Base-by-base conservation (phyloP, 2,113 vertebrate genomes). In the Bubalus kerabau region DNA sequence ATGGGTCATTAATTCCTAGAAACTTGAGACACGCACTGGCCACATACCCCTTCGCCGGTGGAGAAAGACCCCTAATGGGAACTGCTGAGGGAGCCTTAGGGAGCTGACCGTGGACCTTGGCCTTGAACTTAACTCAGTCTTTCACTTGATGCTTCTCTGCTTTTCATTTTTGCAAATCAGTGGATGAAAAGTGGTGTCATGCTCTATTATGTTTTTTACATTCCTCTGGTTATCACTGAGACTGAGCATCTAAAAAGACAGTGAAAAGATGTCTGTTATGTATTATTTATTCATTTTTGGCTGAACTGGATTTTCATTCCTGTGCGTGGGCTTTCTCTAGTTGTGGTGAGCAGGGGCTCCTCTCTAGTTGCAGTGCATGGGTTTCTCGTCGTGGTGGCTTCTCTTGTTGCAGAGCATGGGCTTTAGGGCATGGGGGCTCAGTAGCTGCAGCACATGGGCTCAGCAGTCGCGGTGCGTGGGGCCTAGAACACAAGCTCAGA, bases 391-490 rank as follows among this genome's bases (percentile, higher is more conserved):
- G 12, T 43, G 36, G 71, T 26, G 40, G 71, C 71, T 26, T 15
- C 71, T 76, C 24, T 76, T 7, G 40, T 76, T 26, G 23, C 40
- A 40, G 3, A 43, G 40, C 40, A 2, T 76, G 71, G 23, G 23
- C 71, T 43, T 43, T 43, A 43, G 71, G 23, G 40, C 12, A 26
- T 1, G 11, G 36, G 40, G 71, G 12, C 71, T 76, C 71, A 76
- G 40, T 7, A 43, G 71, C 7, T 1, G 12, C 12, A 43, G 23
- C 23, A 43, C 1, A 6, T 76, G 23, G 23, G 40, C 40, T 71
- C 67, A 71, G n/a, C 6, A 40, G 71, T 76, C 26, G 23, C 0
- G 0, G 40, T 0, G 0, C 6, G 1, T 76, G 23, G 23, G 36
- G 21, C 13, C 40, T 26, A 26, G 71, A 15, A 43, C 40, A 43